Evolutionary conservation across 2,888 invertebrate genomes (phyloP).

Genomic region (Ophraella communa): DNA sequence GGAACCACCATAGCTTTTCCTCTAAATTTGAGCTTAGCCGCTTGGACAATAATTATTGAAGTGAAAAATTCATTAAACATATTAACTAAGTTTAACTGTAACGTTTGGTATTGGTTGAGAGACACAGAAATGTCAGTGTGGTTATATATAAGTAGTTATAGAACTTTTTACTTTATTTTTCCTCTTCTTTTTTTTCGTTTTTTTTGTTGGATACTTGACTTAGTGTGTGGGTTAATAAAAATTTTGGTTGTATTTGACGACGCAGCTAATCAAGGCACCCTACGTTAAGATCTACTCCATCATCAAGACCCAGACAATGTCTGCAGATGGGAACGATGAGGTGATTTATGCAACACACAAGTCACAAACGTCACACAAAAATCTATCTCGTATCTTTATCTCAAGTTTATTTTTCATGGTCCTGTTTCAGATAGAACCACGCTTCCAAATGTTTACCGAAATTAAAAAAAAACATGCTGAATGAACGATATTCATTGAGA

Average conservation of each 20-base stretch:
- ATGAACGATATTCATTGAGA: neutral
- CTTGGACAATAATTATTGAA: no score
- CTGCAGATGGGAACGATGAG: slow-evolving; percentile 66
- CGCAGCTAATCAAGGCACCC: slow-evolving; percentile 94
- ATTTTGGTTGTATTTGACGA: slow-evolving; percentile 40
- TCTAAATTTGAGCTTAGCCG: no score
- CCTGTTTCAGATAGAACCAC: neutral
- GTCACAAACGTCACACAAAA: slow-evolving; percentile 39
- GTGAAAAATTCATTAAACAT: no score
- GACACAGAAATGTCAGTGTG: neutral
- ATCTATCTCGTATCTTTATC: slow-evolving; percentile 7
- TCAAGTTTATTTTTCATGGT: no score
- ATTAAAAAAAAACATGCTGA: no score
- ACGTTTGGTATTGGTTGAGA: no score
- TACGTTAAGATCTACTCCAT: slow-evolving; percentile 96
- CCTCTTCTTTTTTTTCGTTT: neutral
- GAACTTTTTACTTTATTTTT: no score
- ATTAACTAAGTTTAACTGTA: no score
- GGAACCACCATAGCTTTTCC: no score
- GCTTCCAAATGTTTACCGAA: neutral
- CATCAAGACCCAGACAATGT: slow-evolving; percentile 89
- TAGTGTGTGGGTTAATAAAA: slow-evolving; percentile 13
- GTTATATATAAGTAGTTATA: neutral
- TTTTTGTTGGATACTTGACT: slow-evolving; percentile 1
- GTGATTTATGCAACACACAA: slow-evolving; percentile 48